These are phyloP conservation scores for Drosophila nr. perissopoda DNA, from an alignment of 2,888 invertebrate species.

Conservation along the genomic window DNA sequence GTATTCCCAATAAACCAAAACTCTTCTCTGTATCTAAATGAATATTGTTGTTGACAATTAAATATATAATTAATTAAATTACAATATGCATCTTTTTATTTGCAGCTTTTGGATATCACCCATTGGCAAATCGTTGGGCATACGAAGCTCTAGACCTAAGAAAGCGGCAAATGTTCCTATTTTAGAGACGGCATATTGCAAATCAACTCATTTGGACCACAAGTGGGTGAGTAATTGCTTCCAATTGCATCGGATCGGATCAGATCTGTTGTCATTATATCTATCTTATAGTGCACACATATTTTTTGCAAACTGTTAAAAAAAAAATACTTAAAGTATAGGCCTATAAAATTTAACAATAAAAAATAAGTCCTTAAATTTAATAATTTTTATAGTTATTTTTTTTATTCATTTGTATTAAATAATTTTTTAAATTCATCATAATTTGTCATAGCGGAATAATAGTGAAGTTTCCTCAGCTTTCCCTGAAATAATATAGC, in stretches of 20 bases:
- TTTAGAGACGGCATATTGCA: slow-evolving; percentile 91
- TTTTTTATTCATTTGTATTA: no score
- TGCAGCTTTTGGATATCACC: slow-evolving; percentile 91
- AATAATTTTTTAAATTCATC: no score
- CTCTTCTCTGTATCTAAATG: background rate
- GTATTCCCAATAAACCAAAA: background rate
- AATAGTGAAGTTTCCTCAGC: no score
- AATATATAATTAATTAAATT: no score
- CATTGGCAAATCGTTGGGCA: slow-evolving; percentile 92
- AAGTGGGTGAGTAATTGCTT: slow-evolving; percentile 88
- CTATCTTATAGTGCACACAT: no score
- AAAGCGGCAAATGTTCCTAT: slow-evolving; percentile 90
- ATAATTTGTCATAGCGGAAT: no score
- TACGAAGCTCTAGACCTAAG: slow-evolving; percentile 91
- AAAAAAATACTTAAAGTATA: no score
- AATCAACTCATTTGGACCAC: slow-evolving; percentile 90
- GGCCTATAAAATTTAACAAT: no score
- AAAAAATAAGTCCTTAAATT: no score
- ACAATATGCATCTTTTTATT: no score
- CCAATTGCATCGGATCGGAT: background rate
- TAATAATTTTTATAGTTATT: no score
- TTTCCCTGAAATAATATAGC: background rate
- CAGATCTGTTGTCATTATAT: background rate
- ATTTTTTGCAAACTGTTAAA: no score
- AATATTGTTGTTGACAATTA: background rate